A percentile compares a stretch with the other conserved stretches of the same genome.
Evolutionary conservation across 1,140 invertebrate genomes (phyloP).

Genomic region (Helicoverpa zea): DNA sequence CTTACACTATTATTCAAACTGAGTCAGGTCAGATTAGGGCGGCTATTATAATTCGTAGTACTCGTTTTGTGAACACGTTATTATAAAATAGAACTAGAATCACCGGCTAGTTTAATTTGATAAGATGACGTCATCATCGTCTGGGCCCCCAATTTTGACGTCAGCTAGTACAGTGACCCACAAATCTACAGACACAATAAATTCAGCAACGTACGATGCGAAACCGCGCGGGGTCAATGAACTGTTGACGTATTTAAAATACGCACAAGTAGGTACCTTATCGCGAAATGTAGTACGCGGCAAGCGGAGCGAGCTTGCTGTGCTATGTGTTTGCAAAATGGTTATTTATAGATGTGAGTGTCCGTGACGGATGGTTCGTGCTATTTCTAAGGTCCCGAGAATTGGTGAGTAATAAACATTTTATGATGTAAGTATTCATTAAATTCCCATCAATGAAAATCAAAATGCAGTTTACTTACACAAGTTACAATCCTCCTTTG

Average conservation of each 20-base stretch:
- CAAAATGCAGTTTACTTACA: slow-evolving; percentile 33
- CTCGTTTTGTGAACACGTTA: slow-evolving; percentile 76
- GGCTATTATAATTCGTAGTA: slow-evolving; percentile 79
- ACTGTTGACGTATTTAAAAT: slow-evolving; percentile 86
- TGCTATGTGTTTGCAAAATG: slow-evolving; percentile 82
- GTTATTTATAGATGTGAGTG: slow-evolving; percentile 81
- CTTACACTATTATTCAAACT: slow-evolving; percentile 73
- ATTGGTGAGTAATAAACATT: slow-evolving; percentile 66
- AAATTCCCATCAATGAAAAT: slow-evolving; percentile 27
- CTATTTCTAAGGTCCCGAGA: slow-evolving; percentile 79
- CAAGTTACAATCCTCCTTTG: slow-evolving; percentile 18
- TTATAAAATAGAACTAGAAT: slow-evolving; percentile 81
- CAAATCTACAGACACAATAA: slow-evolving; percentile 86
- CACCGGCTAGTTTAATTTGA: slow-evolving; percentile 79
- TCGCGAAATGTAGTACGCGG: slow-evolving; percentile 81
- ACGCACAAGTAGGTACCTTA: slow-evolving; percentile 83
- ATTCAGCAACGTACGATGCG: slow-evolving; percentile 82
- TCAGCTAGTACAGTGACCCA: slow-evolving; percentile 83
- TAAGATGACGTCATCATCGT: slow-evolving; percentile 79
- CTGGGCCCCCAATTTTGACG: slow-evolving; percentile 79
- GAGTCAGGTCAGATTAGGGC: slow-evolving; percentile 82
- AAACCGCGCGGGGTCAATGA: slow-evolving; percentile 82
- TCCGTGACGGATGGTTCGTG: slow-evolving; percentile 81
- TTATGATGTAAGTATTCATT: slow-evolving; percentile 44
- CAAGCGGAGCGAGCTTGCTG: slow-evolving; percentile 72